A percentile compares a stretch with the other conserved stretches of the same genome.
These are phyloP conservation scores for Agapostemon virescens DNA, from an alignment of 2,888 invertebrate species.

Conservation along the genomic window DNA sequence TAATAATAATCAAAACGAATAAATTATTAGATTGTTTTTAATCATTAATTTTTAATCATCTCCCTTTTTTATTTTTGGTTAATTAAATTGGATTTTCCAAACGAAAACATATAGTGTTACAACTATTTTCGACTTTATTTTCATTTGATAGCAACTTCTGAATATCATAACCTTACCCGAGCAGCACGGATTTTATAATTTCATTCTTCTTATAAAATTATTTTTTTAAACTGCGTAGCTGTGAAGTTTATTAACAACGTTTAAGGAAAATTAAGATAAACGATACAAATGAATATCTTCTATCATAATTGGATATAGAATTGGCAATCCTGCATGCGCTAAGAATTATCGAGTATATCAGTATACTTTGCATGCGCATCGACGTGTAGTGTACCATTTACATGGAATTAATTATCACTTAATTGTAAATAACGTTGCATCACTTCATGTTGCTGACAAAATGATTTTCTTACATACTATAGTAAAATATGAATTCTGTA, in stretches of 20 bases:
- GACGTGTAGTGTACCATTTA: slow-evolving; percentile 29
- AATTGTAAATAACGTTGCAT: slow-evolving; percentile 41
- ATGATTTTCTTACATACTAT: neutral
- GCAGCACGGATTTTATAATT: neutral
- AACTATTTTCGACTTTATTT: neutral
- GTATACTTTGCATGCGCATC: neutral
- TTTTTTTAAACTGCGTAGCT: neutral
- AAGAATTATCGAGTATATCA: slow-evolving; percentile 22
- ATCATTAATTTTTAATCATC: neutral
- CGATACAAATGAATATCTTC: neutral
- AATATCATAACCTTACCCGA: neutral
- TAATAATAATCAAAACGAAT: too few species aligned
- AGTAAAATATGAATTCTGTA: neutral
- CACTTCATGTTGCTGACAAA: neutral
- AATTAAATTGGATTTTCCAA: too few species aligned
- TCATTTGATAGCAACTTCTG: neutral
- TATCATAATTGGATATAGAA: neutral
- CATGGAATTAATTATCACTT: slow-evolving; percentile 46
- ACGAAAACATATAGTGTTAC: neutral
- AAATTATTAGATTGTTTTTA: neutral
- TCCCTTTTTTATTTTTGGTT: too few species aligned
- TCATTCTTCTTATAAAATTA: neutral
- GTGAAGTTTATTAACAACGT: neutral
- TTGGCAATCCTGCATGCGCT: neutral
- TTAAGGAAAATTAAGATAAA: neutral